phyloP scores from a whole-genome alignment of 2,888 invertebrate genomes.

The Diarsia mendica region DNA sequence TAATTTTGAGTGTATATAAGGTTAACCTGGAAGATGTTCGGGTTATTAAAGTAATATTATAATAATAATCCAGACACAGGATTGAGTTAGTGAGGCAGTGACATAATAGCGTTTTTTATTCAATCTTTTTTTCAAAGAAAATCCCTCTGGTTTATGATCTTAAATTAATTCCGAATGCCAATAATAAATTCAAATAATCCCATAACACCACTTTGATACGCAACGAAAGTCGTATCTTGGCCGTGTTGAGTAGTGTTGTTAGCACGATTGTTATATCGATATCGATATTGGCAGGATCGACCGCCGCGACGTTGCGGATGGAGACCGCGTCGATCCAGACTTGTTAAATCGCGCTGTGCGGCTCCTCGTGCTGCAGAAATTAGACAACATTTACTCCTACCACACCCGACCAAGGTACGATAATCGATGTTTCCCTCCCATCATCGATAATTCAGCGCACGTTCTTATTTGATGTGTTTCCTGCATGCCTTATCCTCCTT shows the following conservation, averaged over 20 bases:
- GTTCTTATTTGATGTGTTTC: slow-evolving; percentile 72
- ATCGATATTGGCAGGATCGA: slow-evolving; percentile 89
- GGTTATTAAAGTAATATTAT: neutral
- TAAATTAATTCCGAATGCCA: slow-evolving; percentile 14
- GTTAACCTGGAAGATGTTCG: neutral
- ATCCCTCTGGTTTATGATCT: neutral
- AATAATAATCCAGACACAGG: neutral
- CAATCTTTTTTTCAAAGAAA: neutral
- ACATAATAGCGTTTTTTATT: neutral
- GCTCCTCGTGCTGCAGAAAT: slow-evolving; percentile 90
- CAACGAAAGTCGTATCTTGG: slow-evolving; percentile 79
- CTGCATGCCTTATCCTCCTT: slow-evolving; percentile 69
- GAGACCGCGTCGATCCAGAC: slow-evolving; percentile 86
- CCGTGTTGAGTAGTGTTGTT: slow-evolving; percentile 79
- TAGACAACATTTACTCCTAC: slow-evolving; percentile 91
- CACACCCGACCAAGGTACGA: slow-evolving; percentile 91
- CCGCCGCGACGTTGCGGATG: slow-evolving; percentile 86
- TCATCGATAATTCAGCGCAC: slow-evolving; percentile 73
- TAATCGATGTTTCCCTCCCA: slow-evolving; percentile 81
- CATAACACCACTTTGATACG: slow-evolving; percentile 55
- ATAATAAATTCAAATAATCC: neutral
- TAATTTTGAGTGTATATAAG: neutral
- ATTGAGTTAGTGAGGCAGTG: neutral
- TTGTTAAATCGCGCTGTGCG: slow-evolving; percentile 89
- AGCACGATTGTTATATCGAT: slow-evolving; percentile 80